Percentiles rank a stretch among this genome's conserved stretches.
These are phyloP conservation scores for Cantharis rufa DNA, from an alignment of 2,888 invertebrate species.

Conservation along the genomic window DNA sequence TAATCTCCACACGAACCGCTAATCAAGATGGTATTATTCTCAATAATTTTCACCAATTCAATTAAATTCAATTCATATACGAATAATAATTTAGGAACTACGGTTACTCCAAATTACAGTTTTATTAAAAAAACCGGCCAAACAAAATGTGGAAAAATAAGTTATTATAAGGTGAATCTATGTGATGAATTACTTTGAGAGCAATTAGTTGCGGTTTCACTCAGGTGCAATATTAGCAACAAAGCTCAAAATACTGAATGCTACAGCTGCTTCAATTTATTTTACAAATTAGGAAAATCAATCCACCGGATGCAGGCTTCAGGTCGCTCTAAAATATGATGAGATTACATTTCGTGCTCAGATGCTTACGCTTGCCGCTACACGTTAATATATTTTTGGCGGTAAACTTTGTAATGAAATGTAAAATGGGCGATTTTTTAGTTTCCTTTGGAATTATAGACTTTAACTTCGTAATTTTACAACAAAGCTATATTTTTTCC, in stretches of 20 bases:
- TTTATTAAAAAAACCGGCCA: neutral
- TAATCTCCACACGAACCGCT: neutral
- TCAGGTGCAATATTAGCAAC: constrained; percentile 15
- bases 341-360: constrained; percentile 37
- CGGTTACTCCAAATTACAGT: neutral
- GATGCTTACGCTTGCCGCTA: constrained; percentile 27
- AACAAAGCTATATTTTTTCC: neutral
- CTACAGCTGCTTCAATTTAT: constrained; percentile 39
- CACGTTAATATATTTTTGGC: constrained; percentile 1
- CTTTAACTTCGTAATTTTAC: neutral
- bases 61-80: neutral
- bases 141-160: neutral
- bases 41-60: neutral
- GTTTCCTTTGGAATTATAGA: neutral
- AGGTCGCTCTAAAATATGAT: constrained; percentile 38
- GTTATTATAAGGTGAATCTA: neutral
- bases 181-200: neutral
- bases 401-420: constrained; percentile 16
- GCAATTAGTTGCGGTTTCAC: constrained; percentile 2
- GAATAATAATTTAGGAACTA: neutral
- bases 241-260: constrained; percentile 19
- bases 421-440: constrained; percentile 18
- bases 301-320: constrained; percentile 32
- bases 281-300: constrained; percentile 43
- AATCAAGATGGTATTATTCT: neutral